These are phyloP conservation scores for Onthophagus taurus DNA, from an alignment of 1,140 invertebrate genomes.

Conservation along the genomic window DNA sequence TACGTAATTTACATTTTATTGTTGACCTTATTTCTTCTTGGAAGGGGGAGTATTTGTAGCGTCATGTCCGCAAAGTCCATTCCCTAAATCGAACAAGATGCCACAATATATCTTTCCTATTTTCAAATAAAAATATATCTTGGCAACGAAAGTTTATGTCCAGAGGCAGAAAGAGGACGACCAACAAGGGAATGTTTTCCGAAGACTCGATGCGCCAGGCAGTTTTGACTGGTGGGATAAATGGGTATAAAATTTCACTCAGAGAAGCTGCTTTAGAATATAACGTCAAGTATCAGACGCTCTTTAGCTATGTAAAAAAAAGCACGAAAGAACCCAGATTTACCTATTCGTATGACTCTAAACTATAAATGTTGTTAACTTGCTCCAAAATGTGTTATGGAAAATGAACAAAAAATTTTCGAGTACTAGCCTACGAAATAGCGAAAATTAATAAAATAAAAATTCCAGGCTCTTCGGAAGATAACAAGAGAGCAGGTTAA, in stretches of 20 bases:
- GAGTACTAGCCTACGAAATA: constrained; percentile 36
- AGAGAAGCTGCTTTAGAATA: not conserved
- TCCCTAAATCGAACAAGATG: no score
- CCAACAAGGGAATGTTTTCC: not conserved
- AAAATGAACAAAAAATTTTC: constrained; percentile 23
- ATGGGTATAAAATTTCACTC: not conserved
- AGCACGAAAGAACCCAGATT: not conserved
- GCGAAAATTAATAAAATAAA: constrained; percentile 29
- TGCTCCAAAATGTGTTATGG: constrained; percentile 30
- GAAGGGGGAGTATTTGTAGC: no score
- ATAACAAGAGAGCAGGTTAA: constrained; percentile 31
- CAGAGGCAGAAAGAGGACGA: not conserved
- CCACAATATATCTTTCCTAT: no score
- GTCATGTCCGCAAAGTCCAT: no score
- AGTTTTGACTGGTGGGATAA: no score
- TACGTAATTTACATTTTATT: no score
- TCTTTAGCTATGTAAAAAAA: not conserved
- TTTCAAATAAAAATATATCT: no score
- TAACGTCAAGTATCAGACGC: not conserved
- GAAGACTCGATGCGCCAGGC: not conserved
- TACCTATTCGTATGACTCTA: not conserved
- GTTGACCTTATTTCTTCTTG: no score
- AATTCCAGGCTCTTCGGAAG: constrained; percentile 28
- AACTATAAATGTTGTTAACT: constrained; percentile 3
- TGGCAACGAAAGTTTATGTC: no score